A percentile compares a stretch with the other conserved stretches of the same genome.
Conservation (phyloP, 1,140 invertebrate genomes). For the Calliphora vicina region DNA sequence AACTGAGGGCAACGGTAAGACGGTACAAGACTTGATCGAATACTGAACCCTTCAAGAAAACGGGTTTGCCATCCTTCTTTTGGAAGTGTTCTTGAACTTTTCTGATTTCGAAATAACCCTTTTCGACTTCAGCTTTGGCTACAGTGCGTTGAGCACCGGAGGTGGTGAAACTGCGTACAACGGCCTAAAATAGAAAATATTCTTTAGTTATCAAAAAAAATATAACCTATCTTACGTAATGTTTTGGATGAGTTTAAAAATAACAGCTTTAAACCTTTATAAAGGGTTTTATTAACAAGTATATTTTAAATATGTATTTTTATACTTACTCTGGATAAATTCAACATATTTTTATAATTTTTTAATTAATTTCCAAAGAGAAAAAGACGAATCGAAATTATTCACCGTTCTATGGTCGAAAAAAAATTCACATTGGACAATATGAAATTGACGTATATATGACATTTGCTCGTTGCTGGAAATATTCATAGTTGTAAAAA, state of each 20-base stretch:
- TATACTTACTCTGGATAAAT: constrained; percentile 58
- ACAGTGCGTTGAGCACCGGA: constrained; percentile 43
- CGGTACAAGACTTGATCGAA: constrained; percentile 68
- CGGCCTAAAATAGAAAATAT: constrained; percentile 46
- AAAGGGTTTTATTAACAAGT: no score
- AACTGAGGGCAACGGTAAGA: constrained; percentile 62
- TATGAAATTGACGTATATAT: constrained; percentile 40
- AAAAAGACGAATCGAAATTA: constrained; percentile 5
- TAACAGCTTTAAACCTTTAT: neutral
- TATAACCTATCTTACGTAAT: constrained; percentile 54
- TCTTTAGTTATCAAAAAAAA: constrained; percentile 34
- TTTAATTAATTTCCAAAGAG: neutral
- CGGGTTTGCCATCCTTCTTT: constrained; percentile 66
- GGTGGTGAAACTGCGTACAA: constrained; percentile 57
- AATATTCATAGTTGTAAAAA: neutral
- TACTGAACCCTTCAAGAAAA: constrained; percentile 70
- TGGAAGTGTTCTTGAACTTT: constrained; percentile 65
- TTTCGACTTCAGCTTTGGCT: constrained; percentile 52
- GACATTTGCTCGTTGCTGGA: neutral
- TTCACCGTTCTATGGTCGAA: neutral
- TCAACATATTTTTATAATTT: constrained; percentile 53
- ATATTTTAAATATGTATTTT: neutral
- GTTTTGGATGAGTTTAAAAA: neutral
- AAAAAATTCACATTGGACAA: constrained; percentile 25
- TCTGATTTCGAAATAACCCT: constrained; percentile 58